A percentile compares a stretch with the other conserved stretches of the same genome.
phyloP scores from a whole-genome alignment of 1,140 invertebrate genomes.

The Cryptotermes secundus region DNA sequence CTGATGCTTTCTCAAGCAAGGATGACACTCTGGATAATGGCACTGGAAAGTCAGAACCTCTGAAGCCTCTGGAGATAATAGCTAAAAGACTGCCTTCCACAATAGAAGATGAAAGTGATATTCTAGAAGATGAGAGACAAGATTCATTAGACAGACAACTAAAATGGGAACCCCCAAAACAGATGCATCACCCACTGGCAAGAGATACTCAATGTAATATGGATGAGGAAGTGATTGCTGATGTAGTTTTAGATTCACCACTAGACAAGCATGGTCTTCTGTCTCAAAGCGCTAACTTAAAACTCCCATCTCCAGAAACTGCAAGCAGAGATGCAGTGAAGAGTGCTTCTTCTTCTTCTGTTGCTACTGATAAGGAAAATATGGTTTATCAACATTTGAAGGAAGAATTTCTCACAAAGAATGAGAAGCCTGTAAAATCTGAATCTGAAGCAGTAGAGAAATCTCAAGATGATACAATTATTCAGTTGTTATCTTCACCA shows the following conservation, averaged over 20 bases:
- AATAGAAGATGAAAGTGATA: background rate
- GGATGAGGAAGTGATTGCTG: background rate
- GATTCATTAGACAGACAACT: background rate
- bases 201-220: background rate
- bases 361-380: background rate
- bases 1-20: constrained; percentile 82
- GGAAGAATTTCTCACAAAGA: background rate
- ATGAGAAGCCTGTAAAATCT: background rate
- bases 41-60: background rate
- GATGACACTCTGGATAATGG: constrained; percentile 68
- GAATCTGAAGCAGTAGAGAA: background rate
- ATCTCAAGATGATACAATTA: background rate
- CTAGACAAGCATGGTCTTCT: background rate
- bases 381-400: background rate
- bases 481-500: background rate
- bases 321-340: background rate
- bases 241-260: background rate
- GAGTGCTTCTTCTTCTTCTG: background rate
- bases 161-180: background rate
- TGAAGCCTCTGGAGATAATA: background rate
- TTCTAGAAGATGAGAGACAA: background rate
- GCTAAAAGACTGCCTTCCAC: constrained; percentile 8
- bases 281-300: background rate
- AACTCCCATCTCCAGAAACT: background rate
- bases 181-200: background rate